These are phyloP conservation scores for Homarus gammarus DNA, from an alignment of 2,888 invertebrate species.

Conservation along the genomic window DNA sequence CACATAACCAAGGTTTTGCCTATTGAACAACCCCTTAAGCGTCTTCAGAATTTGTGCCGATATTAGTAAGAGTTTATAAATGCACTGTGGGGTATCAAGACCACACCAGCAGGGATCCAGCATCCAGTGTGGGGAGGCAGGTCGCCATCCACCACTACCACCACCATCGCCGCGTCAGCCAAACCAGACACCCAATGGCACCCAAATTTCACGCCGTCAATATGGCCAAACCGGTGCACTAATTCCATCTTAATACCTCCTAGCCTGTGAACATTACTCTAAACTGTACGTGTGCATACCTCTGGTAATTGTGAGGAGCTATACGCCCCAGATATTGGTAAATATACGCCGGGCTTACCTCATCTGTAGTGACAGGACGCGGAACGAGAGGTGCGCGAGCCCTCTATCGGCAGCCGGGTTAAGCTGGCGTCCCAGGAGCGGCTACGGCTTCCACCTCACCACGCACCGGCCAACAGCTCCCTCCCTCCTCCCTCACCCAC, in stretches of 20 bases:
- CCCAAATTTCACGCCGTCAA: slow-evolving; percentile 20
- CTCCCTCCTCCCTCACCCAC: too few relatives aligned
- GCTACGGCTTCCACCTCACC: slow-evolving; percentile 66
- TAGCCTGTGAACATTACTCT: not conserved
- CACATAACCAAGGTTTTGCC: not conserved
- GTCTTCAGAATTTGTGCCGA: not conserved
- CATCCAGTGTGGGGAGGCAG: slow-evolving; percentile 34
- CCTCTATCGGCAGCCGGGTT: slow-evolving; percentile 57
- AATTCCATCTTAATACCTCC: not conserved
- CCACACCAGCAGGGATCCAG: slow-evolving; percentile 26
- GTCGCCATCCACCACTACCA: slow-evolving; percentile 42
- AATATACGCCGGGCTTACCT: slow-evolving; percentile 69
- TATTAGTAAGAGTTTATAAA: not conserved
- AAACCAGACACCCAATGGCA: slow-evolving; percentile 39
- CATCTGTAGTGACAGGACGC: slow-evolving; percentile 56
- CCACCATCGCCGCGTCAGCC: slow-evolving; percentile 64
- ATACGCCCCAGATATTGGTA: slow-evolving; percentile 29
- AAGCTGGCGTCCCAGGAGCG: slow-evolving; percentile 48
- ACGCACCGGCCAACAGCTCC: too few relatives aligned
- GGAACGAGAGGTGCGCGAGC: slow-evolving; percentile 60
- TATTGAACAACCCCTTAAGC: not conserved
- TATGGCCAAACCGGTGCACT: not conserved
- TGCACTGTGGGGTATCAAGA: not conserved
- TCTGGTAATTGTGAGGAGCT: not conserved
- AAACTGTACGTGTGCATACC: not conserved